These are phyloP conservation scores for Helicoverpa zea DNA, from an alignment of 1,140 invertebrate species.

Conservation along the genomic window DNA sequence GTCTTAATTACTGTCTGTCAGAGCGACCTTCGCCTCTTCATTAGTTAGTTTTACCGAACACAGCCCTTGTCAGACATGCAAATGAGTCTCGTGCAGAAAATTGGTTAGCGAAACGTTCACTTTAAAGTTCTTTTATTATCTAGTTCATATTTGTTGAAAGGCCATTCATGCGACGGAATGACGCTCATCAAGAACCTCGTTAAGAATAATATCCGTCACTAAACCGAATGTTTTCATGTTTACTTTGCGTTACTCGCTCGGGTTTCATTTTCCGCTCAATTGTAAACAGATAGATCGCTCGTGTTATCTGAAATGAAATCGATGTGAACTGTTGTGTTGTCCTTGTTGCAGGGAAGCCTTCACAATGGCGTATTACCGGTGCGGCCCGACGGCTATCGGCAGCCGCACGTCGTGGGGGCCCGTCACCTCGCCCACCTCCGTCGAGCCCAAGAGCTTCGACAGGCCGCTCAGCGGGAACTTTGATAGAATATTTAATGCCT, in stretches of 20 bases:
- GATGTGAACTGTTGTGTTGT: constrained; percentile 27
- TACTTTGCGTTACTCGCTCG: neutral
- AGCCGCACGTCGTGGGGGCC: constrained; percentile 90
- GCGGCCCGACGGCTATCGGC: constrained; percentile 87
- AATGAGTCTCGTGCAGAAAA: constrained; percentile 57
- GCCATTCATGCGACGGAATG: neutral
- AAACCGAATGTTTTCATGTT: constrained; percentile 8
- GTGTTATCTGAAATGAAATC: neutral
- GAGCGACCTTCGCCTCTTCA: constrained; percentile 55
- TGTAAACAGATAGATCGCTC: neutral
- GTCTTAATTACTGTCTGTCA: constrained; percentile 59
- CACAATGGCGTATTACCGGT: constrained; percentile 88
- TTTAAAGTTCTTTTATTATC: constrained; percentile 31
- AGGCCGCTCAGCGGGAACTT: constrained; percentile 83
- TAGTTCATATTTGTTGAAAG: constrained; percentile 22
- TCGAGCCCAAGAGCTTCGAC: constrained; percentile 75
- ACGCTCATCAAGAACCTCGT: constrained; percentile 12
- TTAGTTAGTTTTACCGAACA: constrained; percentile 54
- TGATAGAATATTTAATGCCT: constrained; percentile 85
- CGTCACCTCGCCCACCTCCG: constrained; percentile 84
- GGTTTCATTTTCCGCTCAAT: constrained; percentile 1
- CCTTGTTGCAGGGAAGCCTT: constrained; percentile 57
- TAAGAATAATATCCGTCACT: neutral
- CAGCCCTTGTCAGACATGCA: constrained; percentile 61
- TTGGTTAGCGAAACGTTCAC: constrained; percentile 32